These are phyloP conservation scores for Ciconia maguari DNA, from an alignment of 2,113 vertebrate species.

Conservation along the genomic window DNA sequence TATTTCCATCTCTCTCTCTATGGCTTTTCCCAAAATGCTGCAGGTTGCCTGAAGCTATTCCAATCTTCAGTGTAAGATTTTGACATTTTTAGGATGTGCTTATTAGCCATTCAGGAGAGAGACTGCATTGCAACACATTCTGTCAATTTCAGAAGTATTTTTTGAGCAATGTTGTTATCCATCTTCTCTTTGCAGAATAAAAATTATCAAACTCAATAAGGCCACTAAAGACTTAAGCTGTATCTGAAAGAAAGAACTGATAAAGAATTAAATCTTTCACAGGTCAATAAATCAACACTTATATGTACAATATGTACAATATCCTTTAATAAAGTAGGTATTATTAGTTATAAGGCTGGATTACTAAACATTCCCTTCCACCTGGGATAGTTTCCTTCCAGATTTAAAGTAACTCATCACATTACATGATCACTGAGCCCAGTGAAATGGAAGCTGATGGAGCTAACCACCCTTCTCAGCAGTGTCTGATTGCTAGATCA, in stretches of 20 bases:
- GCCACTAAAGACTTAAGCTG: not conserved
- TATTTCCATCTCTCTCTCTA: not conserved
- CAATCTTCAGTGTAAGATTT: not conserved
- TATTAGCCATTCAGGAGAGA: conserved; percentile 17
- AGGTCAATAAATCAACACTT: not conserved
- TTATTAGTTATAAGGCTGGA: not conserved
- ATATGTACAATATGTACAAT: not conserved
- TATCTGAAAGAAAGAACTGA: not conserved
- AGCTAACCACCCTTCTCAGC: not conserved
- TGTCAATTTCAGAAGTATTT: not conserved
- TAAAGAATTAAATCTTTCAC: not conserved
- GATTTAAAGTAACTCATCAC: not conserved
- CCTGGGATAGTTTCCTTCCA: not conserved
- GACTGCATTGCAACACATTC: not conserved
- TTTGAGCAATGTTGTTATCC: not conserved
- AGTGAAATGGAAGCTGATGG: not conserved
- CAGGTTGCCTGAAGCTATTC: not conserved
- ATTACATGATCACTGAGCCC: not conserved
- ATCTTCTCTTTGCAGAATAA: not conserved
- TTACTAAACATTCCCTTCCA: not conserved
- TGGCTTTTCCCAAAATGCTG: not conserved
- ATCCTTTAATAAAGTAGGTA: not conserved
- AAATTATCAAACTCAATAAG: not conserved
- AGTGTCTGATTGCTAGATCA: not conserved
- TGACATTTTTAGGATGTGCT: not conserved